phyloP scores from a whole-genome alignment of 2,113 vertebrate species.

The Coptodon rendalli region DNA sequence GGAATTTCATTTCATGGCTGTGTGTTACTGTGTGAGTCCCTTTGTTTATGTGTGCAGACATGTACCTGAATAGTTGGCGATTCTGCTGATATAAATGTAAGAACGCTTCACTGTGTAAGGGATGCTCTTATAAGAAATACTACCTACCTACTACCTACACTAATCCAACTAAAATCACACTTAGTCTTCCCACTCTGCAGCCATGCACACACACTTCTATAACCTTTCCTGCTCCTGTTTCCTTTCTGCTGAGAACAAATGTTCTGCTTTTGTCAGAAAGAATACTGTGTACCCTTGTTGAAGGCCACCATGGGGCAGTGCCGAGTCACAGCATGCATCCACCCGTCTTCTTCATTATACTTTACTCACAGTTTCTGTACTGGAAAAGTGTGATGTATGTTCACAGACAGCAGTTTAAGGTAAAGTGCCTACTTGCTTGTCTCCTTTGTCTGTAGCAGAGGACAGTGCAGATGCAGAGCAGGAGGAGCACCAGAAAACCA shows the following conservation, averaged over 20 bases:
- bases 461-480: constrained; percentile 50
- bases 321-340: constrained; percentile 24
- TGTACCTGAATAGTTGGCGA: neutral
- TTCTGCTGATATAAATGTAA: neutral
- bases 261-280: constrained; percentile 51
- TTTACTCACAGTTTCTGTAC: constrained; percentile 50
- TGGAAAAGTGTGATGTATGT: neutral
- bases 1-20: neutral
- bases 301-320: constrained; percentile 31
- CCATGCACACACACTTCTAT: neutral
- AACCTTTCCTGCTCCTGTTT: neutral
- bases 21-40: neutral
- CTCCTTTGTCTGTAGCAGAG: constrained; percentile 49
- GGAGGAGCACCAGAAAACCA: constrained; percentile 42
- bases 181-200: neutral
- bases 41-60: neutral
- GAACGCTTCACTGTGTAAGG: neutral
- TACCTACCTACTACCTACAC: neutral
- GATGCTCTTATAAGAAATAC: neutral
- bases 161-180: neutral
- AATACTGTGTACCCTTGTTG: constrained; percentile 47
- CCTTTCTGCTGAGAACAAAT: constrained; percentile 48
- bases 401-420: constrained; percentile 4
- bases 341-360: constrained; percentile 52
- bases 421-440: constrained; percentile 59